A percentile compares a stretch with the other conserved stretches of the same genome.
Conservation (phyloP, 2,888 invertebrate species). For the Punctoribates punctum region DNA sequence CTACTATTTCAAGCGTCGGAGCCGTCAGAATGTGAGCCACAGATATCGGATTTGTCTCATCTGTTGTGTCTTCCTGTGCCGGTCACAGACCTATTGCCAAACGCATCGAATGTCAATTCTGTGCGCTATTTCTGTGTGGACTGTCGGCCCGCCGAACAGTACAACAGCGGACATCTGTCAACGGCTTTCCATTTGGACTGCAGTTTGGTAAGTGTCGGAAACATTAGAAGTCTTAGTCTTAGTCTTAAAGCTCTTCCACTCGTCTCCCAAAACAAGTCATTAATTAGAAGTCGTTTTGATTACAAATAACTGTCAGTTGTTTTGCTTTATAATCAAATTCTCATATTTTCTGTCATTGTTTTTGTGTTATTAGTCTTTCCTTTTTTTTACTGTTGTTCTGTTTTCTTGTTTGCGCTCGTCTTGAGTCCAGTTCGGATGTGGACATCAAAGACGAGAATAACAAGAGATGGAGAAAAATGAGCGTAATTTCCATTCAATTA, state of each 20-base stretch:
- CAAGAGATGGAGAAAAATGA: too few relatives aligned
- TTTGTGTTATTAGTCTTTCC: too few relatives aligned
- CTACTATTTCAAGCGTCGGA: conserved; percentile 32
- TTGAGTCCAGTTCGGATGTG: too few relatives aligned
- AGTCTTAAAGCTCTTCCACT: too few relatives aligned
- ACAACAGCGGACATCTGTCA: conserved; percentile 91
- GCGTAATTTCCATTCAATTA: not conserved
- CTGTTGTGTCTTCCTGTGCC: conserved; percentile 94
- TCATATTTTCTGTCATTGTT: not conserved
- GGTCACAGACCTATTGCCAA: conserved; percentile 74
- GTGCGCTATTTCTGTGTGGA: conserved; percentile 93
- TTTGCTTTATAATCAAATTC: conserved; percentile 11
- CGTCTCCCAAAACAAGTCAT: too few relatives aligned
- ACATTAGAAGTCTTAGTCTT: too few relatives aligned
- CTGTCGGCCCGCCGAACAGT: conserved; percentile 92
- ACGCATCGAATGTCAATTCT: conserved; percentile 39
- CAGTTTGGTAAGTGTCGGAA: conserved; percentile 66
- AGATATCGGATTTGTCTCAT: conserved; percentile 58
- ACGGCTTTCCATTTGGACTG: conserved; percentile 98
- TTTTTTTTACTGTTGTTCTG: not conserved
- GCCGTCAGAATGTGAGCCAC: conserved; percentile 14
- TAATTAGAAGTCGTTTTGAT: too few relatives aligned
- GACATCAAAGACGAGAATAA: too few relatives aligned
- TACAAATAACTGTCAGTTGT: too few relatives aligned
- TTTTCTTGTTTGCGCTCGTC: not conserved